phyloP scores from a whole-genome alignment of 2,888 invertebrate genomes.

The Herminia tarsipennalis region DNA sequence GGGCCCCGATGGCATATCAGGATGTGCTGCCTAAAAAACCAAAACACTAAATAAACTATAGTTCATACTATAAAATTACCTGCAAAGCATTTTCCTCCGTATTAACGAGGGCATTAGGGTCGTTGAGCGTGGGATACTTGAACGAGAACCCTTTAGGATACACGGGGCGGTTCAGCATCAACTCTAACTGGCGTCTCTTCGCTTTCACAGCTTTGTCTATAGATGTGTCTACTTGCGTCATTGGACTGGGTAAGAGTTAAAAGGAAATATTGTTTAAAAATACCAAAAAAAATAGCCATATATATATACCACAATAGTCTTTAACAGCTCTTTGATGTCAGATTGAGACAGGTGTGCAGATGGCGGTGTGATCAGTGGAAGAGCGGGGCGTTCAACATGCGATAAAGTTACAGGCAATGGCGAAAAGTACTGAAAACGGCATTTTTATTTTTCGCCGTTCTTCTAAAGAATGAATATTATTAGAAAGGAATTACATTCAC shows the following conservation, averaged over 20 bases:
- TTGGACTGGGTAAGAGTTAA: constrained; percentile 59
- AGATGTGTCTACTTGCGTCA: constrained; percentile 61
- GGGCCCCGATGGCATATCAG: too few relatives aligned
- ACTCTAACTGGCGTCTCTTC: constrained; percentile 81
- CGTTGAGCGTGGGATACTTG: constrained; percentile 83
- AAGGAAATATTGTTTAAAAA: constrained; percentile 28
- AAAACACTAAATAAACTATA: not conserved
- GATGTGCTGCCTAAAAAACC: not conserved
- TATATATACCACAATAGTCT: too few relatives aligned
- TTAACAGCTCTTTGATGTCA: too few relatives aligned
- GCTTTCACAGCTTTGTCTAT: constrained; percentile 73
- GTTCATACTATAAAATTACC: constrained; percentile 41
- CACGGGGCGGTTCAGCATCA: constrained; percentile 85
- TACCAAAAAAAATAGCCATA: too few relatives aligned
- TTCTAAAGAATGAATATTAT: too few relatives aligned
- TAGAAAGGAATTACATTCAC: too few relatives aligned
- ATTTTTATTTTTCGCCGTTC: too few relatives aligned
- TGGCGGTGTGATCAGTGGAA: too few relatives aligned
- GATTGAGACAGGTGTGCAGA: too few relatives aligned
- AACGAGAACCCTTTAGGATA: constrained; percentile 90
- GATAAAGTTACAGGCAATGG: too few relatives aligned
- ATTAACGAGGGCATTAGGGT: constrained; percentile 48
- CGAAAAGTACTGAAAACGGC: too few relatives aligned
- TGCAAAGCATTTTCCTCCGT: constrained; percentile 73
- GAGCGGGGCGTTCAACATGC: too few relatives aligned